Conservation (phyloP, 1,140 invertebrate species). For the Meloidogyne hapla region DNA sequence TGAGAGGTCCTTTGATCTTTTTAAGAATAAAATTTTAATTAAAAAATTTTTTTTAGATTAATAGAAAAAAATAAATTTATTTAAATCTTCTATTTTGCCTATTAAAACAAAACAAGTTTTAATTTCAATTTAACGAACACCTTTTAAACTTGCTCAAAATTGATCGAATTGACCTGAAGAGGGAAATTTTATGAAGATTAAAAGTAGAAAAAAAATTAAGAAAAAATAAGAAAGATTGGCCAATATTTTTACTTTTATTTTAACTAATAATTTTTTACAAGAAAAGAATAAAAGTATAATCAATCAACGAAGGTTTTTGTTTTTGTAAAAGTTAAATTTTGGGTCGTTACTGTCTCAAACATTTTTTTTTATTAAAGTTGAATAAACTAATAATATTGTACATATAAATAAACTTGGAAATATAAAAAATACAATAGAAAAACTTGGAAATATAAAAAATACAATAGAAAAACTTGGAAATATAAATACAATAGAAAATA, state of each 20-base stretch:
- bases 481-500: too few species aligned
- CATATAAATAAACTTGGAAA: too few species aligned
- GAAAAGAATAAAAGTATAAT: background rate
- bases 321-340: background rate
- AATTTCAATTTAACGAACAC: background rate
- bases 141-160: background rate
- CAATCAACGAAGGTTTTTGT: background rate
- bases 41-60: background rate
- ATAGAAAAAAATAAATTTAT: background rate
- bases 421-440: too few species aligned
- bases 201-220: too few species aligned
- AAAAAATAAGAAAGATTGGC: background rate
- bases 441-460: too few species aligned
- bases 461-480: too few species aligned
- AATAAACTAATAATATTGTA: too few species aligned
- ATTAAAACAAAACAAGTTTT: background rate
- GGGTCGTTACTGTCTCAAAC: background rate
- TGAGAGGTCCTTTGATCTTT: too few species aligned
- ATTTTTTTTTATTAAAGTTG: background rate
- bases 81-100: background rate
- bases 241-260: conserved; percentile 2
- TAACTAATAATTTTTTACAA: background rate
- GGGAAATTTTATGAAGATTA: background rate
- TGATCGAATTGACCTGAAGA: background rate
- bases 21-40: too few species aligned